Conservation (phyloP, 2,888 invertebrate genomes). For the Empis livida region DNA sequence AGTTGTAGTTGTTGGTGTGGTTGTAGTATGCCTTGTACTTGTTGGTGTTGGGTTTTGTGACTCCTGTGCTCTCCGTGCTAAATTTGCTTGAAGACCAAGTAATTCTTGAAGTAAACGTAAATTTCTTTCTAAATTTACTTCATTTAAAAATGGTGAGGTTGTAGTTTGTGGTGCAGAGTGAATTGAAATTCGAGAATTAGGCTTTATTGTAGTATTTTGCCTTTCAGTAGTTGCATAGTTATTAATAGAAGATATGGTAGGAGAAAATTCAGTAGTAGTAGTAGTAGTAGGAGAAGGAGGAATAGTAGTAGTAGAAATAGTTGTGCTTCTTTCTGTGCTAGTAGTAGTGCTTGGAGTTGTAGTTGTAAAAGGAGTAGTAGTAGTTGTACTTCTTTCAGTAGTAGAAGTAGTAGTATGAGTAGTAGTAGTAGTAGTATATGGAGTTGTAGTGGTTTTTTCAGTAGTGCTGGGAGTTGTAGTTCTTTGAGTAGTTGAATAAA, state of each 20-base stretch:
- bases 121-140: slow-evolving; percentile 8
- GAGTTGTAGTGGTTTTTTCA: slow-evolving; percentile 6
- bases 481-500: background rate
- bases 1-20: slow-evolving; percentile 15
- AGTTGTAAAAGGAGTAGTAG: slow-evolving; percentile 2
- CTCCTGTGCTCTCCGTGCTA: slow-evolving; percentile 3
- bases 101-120: slow-evolving; percentile 13
- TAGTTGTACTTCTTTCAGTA: background rate
- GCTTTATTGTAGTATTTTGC: slow-evolving; percentile 11
- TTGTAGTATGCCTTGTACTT: slow-evolving; percentile 9
- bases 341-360: slow-evolving; percentile 1
- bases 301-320: slow-evolving; percentile 10
- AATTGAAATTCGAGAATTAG: background rate
- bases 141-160: background rate
- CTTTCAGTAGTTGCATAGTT: background rate
- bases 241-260: slow-evolving; percentile 5
- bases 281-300: slow-evolving; percentile 5
- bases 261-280: slow-evolving; percentile 7
- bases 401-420: slow-evolving; percentile 1
- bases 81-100: slow-evolving; percentile 8
- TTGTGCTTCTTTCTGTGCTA: slow-evolving; percentile 11
- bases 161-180: background rate
- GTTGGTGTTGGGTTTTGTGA: slow-evolving; percentile 2
- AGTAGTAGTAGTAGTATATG: slow-evolving; percentile 5
- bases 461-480: slow-evolving; percentile 1